Evolutionary conservation across 2,113 vertebrate genomes (phyloP).

Genomic region (Neomonachus schauinslandi): DNA sequence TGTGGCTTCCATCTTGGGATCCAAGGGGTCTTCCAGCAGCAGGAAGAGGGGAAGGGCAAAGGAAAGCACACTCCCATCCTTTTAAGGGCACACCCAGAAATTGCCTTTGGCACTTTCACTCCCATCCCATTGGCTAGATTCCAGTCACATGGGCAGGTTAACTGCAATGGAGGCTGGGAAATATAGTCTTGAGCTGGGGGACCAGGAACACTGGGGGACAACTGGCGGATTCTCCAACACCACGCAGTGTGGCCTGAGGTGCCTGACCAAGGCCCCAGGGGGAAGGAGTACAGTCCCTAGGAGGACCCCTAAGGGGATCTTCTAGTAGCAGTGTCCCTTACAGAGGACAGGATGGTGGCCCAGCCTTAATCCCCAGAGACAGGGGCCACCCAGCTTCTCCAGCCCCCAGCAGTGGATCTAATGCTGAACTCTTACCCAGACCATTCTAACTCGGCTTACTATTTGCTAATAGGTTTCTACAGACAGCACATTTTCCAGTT

Average conservation of each 20-base stretch:
- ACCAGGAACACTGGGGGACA: no score
- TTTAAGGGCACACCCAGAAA: not conserved
- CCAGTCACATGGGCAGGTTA: not conserved
- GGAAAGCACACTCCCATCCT: not conserved
- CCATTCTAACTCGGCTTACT: not conserved
- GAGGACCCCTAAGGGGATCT: not conserved
- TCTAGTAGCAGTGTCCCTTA: not conserved
- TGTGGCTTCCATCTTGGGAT: not conserved
- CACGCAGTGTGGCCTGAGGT: not conserved
- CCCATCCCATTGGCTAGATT: slow-evolving; percentile 10
- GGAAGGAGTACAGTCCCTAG: not conserved
- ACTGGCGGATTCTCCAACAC: not conserved
- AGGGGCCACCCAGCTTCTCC: not conserved
- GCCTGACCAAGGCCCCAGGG: not conserved
- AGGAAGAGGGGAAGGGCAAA: not conserved
- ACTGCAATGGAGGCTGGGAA: slow-evolving; percentile 44
- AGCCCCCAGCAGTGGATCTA: not conserved
- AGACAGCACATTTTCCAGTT: not conserved
- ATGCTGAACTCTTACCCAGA: not conserved
- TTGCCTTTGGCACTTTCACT: not conserved
- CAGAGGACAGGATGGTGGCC: not conserved
- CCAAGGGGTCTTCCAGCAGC: not conserved
- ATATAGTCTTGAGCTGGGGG: slow-evolving; percentile 41
- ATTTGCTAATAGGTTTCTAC: not conserved
- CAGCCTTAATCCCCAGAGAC: not conserved